These are phyloP conservation scores for Hydrozoanthus gracilis DNA, from an alignment of 92 coral and sea anemone species.

Conservation along the genomic window DNA sequence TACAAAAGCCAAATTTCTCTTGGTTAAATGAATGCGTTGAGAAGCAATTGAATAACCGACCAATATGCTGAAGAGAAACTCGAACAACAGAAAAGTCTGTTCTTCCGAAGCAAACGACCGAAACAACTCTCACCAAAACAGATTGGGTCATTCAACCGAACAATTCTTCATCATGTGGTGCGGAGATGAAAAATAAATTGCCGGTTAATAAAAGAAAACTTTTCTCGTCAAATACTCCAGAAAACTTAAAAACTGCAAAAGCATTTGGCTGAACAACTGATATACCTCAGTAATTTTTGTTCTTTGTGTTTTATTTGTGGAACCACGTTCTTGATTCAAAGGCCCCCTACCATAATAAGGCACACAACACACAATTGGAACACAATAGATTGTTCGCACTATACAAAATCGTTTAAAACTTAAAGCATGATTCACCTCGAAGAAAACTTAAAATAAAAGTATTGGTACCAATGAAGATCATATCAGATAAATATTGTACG, in stretches of 20 bases:
- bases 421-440: neutral
- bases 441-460: constrained; percentile 31
- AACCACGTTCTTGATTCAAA: constrained; percentile 26
- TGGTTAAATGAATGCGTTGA: constrained; percentile 35
- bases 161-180: constrained; percentile 11
- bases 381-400: constrained; percentile 46
- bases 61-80: neutral
- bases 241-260: neutral
- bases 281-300: neutral
- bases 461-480: constrained; percentile 20
- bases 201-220: constrained; percentile 19
- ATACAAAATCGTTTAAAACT: constrained; percentile 44
- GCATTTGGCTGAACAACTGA: neutral
- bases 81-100: constrained; percentile 35
- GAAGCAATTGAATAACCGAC: constrained; percentile 16
- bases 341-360: constrained; percentile 28
- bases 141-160: constrained; percentile 20
- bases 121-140: constrained; percentile 8
- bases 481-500: constrained; percentile 31
- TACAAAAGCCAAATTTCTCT: constrained; percentile 42
- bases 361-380: constrained; percentile 17
- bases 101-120: constrained; percentile 28
- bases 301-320: neutral
- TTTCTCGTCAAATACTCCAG: constrained; percentile 8
- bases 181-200: constrained; percentile 14